Conservation (phyloP, 1,140 invertebrate species). For the Acarapis woodi region DNA sequence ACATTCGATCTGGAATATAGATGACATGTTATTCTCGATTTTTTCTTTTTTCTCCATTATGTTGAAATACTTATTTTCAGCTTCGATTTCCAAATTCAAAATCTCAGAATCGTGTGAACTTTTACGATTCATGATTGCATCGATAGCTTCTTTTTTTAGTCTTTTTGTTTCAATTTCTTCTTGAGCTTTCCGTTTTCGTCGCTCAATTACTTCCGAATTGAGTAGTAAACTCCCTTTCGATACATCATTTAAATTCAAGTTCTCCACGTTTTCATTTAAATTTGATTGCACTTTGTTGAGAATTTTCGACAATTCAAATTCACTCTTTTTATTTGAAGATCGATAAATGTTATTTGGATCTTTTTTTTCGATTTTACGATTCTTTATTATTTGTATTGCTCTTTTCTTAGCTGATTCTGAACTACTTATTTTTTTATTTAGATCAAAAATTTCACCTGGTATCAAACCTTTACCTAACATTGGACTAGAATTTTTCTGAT, state of each 20-base stretch:
- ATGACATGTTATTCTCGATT: conserved; percentile 70
- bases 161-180: neutral
- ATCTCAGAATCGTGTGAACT: conserved; percentile 45
- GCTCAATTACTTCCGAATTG: neutral
- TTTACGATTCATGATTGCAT: conserved; percentile 27
- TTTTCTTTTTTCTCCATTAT: conserved; percentile 60
- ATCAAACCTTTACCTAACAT: no score
- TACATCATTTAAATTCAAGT: neutral
- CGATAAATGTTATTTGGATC: no score
- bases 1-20: conserved; percentile 45
- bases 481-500: no score
- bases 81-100: conserved; percentile 34
- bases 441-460: no score
- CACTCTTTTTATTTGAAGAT: neutral
- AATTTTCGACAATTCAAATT: neutral
- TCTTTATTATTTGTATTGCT: no score
- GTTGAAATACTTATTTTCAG: conserved; percentile 55
- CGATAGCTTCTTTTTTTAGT: conserved; percentile 3
- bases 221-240: neutral
- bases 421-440: no score
- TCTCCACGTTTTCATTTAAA: neutral
- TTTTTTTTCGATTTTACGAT: no score
- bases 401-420: no score
- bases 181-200: neutral
- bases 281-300: neutral